phyloP scores from a whole-genome alignment of 2,113 vertebrate species.

The Pachypanchax playfairii region DNA sequence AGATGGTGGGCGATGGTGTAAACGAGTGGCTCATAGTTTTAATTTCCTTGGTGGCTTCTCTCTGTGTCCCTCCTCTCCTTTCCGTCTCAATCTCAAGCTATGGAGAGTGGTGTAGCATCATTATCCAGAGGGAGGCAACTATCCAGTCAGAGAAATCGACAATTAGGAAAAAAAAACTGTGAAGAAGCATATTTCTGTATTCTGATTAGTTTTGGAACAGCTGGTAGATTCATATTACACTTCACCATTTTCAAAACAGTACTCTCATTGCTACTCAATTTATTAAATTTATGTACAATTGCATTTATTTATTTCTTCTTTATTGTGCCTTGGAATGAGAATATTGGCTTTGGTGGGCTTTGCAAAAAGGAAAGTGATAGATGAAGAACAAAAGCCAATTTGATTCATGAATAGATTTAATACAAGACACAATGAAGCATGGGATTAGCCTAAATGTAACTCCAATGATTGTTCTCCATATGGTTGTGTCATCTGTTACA shows the following conservation, averaged over 20 bases:
- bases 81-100: conserved; percentile 17
- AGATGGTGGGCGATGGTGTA: background rate
- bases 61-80: background rate
- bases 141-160: conserved; percentile 58
- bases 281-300: conserved; percentile 47
- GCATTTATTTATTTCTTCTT: conserved; percentile 58
- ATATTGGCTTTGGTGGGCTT: conserved; percentile 22
- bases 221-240: conserved; percentile 53
- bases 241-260: conserved; percentile 1
- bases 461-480: conserved; percentile 56
- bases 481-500: conserved; percentile 62
- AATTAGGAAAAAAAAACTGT: conserved; percentile 70
- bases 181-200: conserved; percentile 66
- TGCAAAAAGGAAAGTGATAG: conserved; percentile 34
- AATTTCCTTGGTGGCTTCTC: background rate
- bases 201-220: conserved; percentile 47
- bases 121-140: conserved; percentile 54
- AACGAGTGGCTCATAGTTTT: conserved; percentile 20
- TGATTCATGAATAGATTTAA: conserved; percentile 80
- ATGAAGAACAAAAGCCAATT: conserved; percentile 69
- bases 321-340: conserved; percentile 19
- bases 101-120: conserved; percentile 44
- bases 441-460: conserved; percentile 69
- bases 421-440: conserved; percentile 72
- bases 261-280: conserved; percentile 31